Conservation (phyloP, 1,140 invertebrate genomes). For the Drosophila prosaltans region DNA sequence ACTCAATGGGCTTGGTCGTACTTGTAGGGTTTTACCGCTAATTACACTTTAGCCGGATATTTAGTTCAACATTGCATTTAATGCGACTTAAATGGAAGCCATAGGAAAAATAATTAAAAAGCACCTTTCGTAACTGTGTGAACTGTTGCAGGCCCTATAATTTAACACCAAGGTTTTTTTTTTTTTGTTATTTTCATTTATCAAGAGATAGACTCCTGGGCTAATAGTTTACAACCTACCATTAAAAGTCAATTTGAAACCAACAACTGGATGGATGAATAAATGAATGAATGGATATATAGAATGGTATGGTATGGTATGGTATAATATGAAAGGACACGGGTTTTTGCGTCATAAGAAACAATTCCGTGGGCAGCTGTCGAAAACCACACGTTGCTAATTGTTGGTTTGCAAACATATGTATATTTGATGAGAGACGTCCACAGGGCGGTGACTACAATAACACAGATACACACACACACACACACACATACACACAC, state of each 20-base stretch:
- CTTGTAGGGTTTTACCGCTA: conserved; percentile 72
- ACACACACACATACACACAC: neutral
- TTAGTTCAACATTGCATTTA: conserved; percentile 42
- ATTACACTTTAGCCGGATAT: conserved; percentile 64
- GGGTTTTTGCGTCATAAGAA: conserved; percentile 35
- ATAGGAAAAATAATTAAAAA: conserved; percentile 35
- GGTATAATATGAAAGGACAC: conserved; percentile 42
- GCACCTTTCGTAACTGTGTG: conserved; percentile 32
- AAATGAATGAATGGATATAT: neutral
- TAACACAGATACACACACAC: neutral
- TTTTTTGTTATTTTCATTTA: conserved; percentile 44
- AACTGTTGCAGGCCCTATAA: conserved; percentile 51
- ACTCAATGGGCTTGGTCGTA: conserved; percentile 35
- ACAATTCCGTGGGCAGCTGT: conserved; percentile 52
- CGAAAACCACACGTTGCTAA: conserved; percentile 71
- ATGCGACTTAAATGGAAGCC: conserved; percentile 45
- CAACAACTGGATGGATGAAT: neutral
- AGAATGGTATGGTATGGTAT: neutral
- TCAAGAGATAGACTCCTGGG: conserved; percentile 42
- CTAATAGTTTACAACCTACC: conserved; percentile 60
- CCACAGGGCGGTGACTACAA: conserved; percentile 28
- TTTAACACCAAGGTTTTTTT: conserved; percentile 35
- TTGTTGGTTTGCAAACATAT: conserved; percentile 51
- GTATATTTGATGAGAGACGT: conserved; percentile 49
- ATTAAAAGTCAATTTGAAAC: conserved; percentile 73